Evolutionary conservation across 1,140 invertebrate genomes (phyloP), one percentile per base, ranked within the genome.

Genomic region (Brachionus manjavacas): DNA sequence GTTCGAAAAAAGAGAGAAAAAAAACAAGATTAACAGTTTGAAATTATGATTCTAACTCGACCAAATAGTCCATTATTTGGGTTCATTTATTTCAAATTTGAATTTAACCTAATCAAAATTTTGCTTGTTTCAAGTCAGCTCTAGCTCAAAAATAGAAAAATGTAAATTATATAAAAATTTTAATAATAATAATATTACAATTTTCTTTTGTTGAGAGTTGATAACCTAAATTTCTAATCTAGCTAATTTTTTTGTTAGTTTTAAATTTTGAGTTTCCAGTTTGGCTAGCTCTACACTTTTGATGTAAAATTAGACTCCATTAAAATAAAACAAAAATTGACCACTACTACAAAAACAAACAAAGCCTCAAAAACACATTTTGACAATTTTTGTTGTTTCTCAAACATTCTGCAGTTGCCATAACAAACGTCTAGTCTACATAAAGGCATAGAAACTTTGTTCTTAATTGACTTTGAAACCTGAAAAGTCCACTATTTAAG

Each of bases 1-100:
- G 39, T 39, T 68, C 35, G 8, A 68, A 68, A 68, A 68, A 35
- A 31, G 28, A 31, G 28, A 31, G 3, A 72, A 35, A 39, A 72
- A 72, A 20, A 41, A 72, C 31, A 39, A 72, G 68, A 72, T 72
- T 72, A 72, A 72, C 68, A 72, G 68, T 72, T 72, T 72, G 68
- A 72, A 72, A 43, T 72, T 72, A 72, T 72, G 68, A 72, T 72
- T 72, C 68, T 72, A 72, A 72, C 68, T 72, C 68, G 68, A 72
- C 68, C 68, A 72, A 72, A 72, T 72, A 72, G 68, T 72, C 68
- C 68, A 72, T 72, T 72, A 72, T 72, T 72, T 72, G 68, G 68
- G 68, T 72, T 72, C 68, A 72, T 72, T 72, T 72, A 39, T 72
- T 72, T 72, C 31, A 72, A 72, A 72, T 72, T 39, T 72, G 68